phyloP scores from a whole-genome alignment of 2,888 invertebrate genomes.

The Parochlus steinenii region DNA sequence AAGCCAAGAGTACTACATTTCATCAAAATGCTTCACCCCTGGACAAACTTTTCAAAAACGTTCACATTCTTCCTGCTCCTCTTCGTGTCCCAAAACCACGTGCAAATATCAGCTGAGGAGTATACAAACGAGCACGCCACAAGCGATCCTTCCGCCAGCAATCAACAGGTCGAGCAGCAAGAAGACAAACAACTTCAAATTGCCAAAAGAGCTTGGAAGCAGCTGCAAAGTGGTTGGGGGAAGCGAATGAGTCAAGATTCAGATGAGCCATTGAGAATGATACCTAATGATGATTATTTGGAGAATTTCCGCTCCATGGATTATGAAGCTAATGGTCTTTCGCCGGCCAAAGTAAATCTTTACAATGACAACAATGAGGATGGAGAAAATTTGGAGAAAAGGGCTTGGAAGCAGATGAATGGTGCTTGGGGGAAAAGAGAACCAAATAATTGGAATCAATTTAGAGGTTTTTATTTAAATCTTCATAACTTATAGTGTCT shows the following conservation, averaged over 20 bases:
- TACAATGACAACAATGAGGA: background rate
- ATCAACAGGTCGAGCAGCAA: no score
- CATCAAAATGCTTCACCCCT: no score
- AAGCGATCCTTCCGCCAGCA: background rate
- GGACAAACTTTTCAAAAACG: background rate
- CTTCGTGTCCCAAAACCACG: background rate
- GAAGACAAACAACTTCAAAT: background rate
- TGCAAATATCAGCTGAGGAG: background rate
- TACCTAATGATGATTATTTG: background rate
- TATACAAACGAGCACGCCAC: background rate
- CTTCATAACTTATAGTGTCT: no score
- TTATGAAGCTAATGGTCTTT: background rate
- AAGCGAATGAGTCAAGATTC: background rate
- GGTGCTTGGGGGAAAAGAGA: no score
- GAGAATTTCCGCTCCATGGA: background rate
- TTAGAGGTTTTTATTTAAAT: no score
- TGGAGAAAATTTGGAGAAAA: background rate
- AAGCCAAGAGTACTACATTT: no score
- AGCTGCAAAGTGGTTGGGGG: conserved; percentile 4
- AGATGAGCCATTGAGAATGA: background rate
- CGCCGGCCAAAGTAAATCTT: background rate
- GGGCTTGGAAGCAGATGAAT: background rate
- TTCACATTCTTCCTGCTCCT: background rate
- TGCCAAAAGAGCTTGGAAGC: conserved; percentile 3
- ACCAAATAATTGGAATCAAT: no score